phyloP scores from a whole-genome alignment of 37 sponge, comb jelly and placozoan species.

The Halichondria panicea region DNA sequence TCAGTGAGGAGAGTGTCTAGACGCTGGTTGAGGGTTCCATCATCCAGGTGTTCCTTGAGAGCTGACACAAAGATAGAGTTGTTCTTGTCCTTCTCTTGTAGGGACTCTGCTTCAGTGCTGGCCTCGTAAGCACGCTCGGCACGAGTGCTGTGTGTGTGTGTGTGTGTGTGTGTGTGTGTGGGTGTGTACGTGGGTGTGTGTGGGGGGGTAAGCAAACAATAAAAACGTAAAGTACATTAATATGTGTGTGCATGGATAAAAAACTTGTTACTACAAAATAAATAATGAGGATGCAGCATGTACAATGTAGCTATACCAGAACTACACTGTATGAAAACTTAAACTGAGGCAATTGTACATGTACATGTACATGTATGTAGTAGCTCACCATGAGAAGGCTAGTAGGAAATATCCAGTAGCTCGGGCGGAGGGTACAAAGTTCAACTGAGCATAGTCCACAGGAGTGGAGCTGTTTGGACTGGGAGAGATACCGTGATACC shows the following conservation, averaged over 20 bases:
- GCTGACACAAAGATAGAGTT: constrained; percentile 83
- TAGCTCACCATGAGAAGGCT: constrained; percentile 66
- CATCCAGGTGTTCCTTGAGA: constrained; percentile 53
- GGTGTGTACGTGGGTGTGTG: too few species aligned
- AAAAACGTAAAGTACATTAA: background rate
- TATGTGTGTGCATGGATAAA: background rate
- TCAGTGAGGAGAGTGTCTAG: constrained; percentile 53
- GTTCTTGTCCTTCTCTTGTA: constrained; percentile 12
- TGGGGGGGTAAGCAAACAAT: background rate
- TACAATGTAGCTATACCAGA: too few species aligned
- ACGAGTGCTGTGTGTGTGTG: constrained; percentile 67
- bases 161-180: background rate
- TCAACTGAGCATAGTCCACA: background rate
- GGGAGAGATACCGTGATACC: background rate
- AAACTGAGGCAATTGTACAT: too few species aligned
- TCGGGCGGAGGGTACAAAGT: constrained; percentile 10
- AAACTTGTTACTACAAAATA: too few species aligned
- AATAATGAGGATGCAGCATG: too few species aligned
- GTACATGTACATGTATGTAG: too few species aligned
- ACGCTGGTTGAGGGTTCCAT: constrained; percentile 33
- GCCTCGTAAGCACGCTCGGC: constrained; percentile 72
- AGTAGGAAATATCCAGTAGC: constrained; percentile 43
- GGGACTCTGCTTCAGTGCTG: background rate
- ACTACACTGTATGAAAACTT: too few species aligned
- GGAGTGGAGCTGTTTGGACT: background rate